Percentiles rank a stretch among this genome's conserved stretches.
Evolutionary conservation across 2,113 vertebrate species (phyloP).

Genomic region (Burhinus oedicnemus): DNA sequence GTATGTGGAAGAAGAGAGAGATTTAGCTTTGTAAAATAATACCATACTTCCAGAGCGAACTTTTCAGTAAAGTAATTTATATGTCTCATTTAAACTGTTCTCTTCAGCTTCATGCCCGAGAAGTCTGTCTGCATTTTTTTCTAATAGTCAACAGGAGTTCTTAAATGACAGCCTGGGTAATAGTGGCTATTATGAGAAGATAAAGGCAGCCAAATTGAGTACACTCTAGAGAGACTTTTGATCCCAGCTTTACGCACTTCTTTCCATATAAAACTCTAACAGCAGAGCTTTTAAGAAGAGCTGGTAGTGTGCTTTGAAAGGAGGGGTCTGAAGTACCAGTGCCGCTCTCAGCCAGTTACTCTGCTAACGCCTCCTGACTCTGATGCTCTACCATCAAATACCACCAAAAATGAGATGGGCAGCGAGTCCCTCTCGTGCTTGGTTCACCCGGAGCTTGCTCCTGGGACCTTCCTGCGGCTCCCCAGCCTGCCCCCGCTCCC

Average conservation of each 20-base stretch:
- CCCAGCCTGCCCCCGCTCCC: background rate
- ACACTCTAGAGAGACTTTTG: background rate
- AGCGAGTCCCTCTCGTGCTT: accelerated
- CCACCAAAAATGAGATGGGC: accelerated
- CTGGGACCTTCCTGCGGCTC: background rate
- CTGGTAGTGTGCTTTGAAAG: accelerated
- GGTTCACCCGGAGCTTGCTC: background rate
- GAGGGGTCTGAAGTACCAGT: background rate
- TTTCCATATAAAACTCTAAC: background rate
- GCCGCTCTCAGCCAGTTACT: background rate
- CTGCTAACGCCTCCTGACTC: background rate
- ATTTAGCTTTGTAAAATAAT: background rate
- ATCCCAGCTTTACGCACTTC: background rate
- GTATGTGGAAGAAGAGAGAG: background rate
- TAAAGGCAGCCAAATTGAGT: background rate
- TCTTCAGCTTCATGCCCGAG: background rate
- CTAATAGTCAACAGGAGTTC: background rate
- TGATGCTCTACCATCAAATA: background rate
- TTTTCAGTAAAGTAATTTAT: background rate
- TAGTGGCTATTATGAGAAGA: background rate
- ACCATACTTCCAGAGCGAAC: background rate
- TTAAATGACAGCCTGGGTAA: background rate
- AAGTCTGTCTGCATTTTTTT: background rate
- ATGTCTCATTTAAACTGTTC: background rate
- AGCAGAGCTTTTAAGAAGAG: background rate